Base-by-base conservation (phyloP, 2,797 vertebrate genomes). In the Galaxias olidus region DNA sequence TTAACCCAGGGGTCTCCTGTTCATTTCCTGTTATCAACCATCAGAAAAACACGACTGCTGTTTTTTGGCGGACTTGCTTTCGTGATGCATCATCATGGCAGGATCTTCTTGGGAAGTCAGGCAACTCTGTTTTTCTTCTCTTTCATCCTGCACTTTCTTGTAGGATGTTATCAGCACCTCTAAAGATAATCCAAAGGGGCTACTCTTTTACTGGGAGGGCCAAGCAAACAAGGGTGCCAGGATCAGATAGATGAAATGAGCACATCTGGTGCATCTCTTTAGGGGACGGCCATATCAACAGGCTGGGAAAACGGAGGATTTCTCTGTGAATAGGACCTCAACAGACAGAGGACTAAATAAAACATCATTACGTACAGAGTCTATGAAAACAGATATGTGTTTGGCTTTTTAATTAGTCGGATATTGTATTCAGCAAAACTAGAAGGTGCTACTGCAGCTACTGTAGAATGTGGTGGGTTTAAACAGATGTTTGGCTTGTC, bases 221-320 rank as follows among this genome's bases (percentile, higher is more conserved):
- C 53, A 61, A 72, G 75, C 62, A 73, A 30, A 30, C 30, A 30
- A 30, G 30, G 30, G 30, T 30, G 30, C 30, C 30, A 30, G 30
- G 30, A 30, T 75, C 73, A 91, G 85, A 91, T 88, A 90, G 88
- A 90, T 87, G 82, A 88, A 85, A 77, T 79, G 87, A 83, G 63
- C 87, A 91, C 91, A 92, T 93, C 90, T 92, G 90, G 87, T 92
- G 63, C 78, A 77, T 84, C 90, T 91, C 86, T 72, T 74, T 59
- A 66, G 65, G 68, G 78, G 80, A 68, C 53, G 81, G 73, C 49
- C 70, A 64, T 68, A 59, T 77, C 75, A 75, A 71, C 74, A 74
- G 71, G 78, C 75, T 72, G 77, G 59, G 72, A 79, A 73, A 73
- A 61, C 59, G 65, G 60, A 42, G 63, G 72, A 76, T 70, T 65